These are phyloP conservation scores for Zosterops japonicus DNA, from an alignment of 2,113 vertebrate species.

Conservation along the genomic window DNA sequence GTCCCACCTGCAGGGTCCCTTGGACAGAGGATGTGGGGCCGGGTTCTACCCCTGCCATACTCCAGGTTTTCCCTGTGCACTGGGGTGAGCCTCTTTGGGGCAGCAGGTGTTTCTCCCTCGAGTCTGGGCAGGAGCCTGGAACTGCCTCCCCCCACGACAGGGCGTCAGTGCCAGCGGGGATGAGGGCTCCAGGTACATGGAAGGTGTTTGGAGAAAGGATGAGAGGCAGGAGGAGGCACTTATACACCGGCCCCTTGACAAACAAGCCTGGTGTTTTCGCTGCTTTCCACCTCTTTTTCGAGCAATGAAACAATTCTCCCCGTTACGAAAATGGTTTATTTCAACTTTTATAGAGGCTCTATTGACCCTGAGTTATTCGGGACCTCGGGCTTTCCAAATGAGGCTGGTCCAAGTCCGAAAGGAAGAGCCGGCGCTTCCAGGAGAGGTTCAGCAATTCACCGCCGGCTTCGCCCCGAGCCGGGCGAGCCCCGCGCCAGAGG, in stretches of 20 bases:
- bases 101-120: neutral
- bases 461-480: neutral
- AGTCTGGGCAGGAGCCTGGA: neutral
- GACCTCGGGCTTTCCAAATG: neutral
- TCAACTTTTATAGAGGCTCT: neutral
- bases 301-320: neutral
- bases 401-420: neutral
- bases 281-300: neutral
- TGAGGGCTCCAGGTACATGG: neutral
- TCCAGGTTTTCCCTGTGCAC: fast-evolving
- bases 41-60: fast-evolving
- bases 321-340: neutral
- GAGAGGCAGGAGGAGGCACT: neutral
- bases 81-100: neutral
- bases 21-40: neutral
- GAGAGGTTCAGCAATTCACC: neutral
- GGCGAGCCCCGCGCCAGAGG: fast-evolving
- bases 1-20: neutral
- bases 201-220: neutral
- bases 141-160: neutral
- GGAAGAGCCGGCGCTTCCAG: neutral
- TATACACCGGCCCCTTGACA: too few species aligned
- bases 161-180: too few species aligned
- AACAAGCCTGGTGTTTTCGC: neutral
- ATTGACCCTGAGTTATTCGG: neutral